Conservation (phyloP, 2,113 vertebrate genomes). For the Mionectes macconnelli region DNA sequence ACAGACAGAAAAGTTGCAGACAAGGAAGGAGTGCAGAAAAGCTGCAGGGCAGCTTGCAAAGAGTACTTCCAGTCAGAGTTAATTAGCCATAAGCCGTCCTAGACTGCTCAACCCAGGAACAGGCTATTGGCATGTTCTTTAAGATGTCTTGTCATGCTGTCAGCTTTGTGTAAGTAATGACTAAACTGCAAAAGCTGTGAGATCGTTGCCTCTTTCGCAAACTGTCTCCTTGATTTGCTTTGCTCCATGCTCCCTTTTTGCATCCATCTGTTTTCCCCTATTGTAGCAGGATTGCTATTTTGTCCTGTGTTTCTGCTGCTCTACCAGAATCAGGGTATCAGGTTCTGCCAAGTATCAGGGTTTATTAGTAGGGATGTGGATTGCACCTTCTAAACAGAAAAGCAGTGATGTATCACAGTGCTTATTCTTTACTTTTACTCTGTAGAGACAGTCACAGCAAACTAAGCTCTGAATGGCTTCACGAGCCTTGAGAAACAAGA, state of each 20-base stretch:
- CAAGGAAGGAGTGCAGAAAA: neutral
- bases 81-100: neutral
- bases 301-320: neutral
- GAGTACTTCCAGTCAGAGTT: neutral
- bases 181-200: neutral
- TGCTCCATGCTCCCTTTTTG: neutral
- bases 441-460: neutral
- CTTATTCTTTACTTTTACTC: neutral
- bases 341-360: neutral
- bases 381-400: neutral
- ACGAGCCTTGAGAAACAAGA: neutral
- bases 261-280: neutral
- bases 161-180: neutral
- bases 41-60: neutral
- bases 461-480: neutral
- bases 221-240: neutral
- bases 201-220: neutral
- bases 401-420: neutral
- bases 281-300: neutral
- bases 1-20: neutral
- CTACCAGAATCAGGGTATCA: neutral
- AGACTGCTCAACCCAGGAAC: neutral
- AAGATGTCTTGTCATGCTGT: neutral
- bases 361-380: neutral
- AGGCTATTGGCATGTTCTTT: neutral